These are phyloP conservation scores for Leptonema lineaticorne DNA, from an alignment of 1,140 invertebrate genomes.

Conservation along the genomic window DNA sequence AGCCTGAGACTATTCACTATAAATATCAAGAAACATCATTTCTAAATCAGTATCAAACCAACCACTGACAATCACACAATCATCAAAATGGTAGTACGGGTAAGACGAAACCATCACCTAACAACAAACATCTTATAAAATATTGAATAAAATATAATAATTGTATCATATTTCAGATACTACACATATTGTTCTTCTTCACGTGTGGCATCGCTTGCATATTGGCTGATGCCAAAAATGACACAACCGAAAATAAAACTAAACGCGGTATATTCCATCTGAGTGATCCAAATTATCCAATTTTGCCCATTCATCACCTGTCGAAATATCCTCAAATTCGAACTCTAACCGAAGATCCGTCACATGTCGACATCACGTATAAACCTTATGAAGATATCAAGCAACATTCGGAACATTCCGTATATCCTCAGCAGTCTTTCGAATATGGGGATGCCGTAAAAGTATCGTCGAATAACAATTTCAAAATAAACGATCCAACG, in stretches of 20 bases:
- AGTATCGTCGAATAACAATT: conserved; percentile 15
- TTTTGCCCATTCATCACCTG: conserved; percentile 32
- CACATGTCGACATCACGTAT: conserved; percentile 32
- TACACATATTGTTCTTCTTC: conserved; percentile 11
- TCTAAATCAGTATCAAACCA: conserved; percentile 35
- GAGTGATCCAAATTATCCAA: conserved; percentile 31
- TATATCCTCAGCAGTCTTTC: conserved; percentile 13
- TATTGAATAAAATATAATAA: too few relatives aligned
- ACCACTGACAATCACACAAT: conserved; percentile 25
- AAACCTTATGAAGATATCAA: conserved; percentile 12
- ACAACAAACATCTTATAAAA: neutral
- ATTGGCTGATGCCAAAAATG: conserved; percentile 27
- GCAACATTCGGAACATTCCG: neutral
- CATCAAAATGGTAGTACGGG: conserved; percentile 33
- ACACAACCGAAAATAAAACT: conserved; percentile 27
- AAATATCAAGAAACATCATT: conserved; percentile 35
- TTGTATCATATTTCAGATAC: conserved; percentile 32
- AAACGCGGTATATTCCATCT: conserved; percentile 34
- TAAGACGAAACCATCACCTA: conserved; percentile 11
- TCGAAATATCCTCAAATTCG: conserved; percentile 20
- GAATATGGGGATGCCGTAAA: conserved; percentile 1
- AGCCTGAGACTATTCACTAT: conserved; percentile 31
- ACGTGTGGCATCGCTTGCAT: conserved; percentile 3
- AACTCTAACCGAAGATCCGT: conserved; percentile 24
- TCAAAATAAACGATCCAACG: conserved; percentile 11